These are phyloP conservation scores for Corythaixoides concolor DNA, from an alignment of 2,113 vertebrate genomes.

Conservation along the genomic window DNA sequence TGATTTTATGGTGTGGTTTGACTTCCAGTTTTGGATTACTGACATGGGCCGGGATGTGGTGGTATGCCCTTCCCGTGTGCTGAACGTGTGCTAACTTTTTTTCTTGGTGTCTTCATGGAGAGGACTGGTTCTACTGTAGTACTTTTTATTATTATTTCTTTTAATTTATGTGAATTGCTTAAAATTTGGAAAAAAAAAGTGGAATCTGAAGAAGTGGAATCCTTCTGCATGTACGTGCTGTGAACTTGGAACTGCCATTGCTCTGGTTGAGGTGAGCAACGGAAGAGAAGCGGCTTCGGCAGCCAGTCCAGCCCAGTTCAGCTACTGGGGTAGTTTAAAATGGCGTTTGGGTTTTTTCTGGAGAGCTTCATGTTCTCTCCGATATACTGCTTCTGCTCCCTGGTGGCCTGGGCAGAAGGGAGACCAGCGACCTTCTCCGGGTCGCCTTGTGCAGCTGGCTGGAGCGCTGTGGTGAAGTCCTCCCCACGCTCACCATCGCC, in stretches of 20 bases:
- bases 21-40: background rate
- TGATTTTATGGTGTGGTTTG: background rate
- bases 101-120: background rate
- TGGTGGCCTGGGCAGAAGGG: too few relatives aligned
- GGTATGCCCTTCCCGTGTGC: fast-evolving
- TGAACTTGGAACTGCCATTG: fast-evolving
- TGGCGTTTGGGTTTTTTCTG: background rate
- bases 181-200: too few relatives aligned
- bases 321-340: background rate
- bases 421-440: background rate
- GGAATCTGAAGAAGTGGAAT: too few relatives aligned
- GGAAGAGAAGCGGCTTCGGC: background rate
- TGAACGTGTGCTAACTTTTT: fast-evolving
- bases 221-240: background rate
- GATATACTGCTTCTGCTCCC: background rate
- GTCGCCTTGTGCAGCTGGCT: background rate
- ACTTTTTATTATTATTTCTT: background rate
- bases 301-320: background rate
- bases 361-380: background rate
- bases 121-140: too few relatives aligned
- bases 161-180: background rate
- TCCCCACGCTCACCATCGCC: fast-evolving
- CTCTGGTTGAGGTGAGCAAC: background rate
- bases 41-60: fast-evolving
- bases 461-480: fast-evolving